Base-by-base conservation (phyloP, 2,888 invertebrate genomes). In the Ormyrus pomaceus region DNA sequence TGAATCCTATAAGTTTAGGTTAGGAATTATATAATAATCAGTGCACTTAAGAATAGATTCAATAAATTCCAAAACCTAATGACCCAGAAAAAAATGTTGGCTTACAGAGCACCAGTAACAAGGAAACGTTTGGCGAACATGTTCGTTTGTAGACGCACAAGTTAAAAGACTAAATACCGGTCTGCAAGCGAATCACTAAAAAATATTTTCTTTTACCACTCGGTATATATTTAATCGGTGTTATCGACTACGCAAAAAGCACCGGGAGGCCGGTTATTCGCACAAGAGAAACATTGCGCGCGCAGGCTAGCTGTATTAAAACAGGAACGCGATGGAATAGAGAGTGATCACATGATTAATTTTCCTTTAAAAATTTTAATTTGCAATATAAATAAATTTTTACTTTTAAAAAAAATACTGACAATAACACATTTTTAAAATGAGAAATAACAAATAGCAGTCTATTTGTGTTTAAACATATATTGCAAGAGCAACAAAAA, bases 11-110 rank as follows among this genome's bases (percentile, higher is more conserved):
- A 45, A 68, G 55, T 66, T 72, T 65, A 78, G 77, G 76, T 83
- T 83, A 82, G 64, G 34, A 83, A 82, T 84, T 84, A 83, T 61
- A 77, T 83, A 84, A 83, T 68, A 72, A 69, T 9, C 34, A 34
- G 34, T 56, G 56, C 46, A 59, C 64, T 46, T 3, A 13, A 46
- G 45, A 13, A 77, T n/a, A 53, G 7, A 45, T 56, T 75, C 50
- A 2, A 45, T 34, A n/a, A 46, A 46, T 64, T 48, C 10, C 10
- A 11, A 62, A 34, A 8, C 34, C 34, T 45, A 0, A 10, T 50
- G 9, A 73, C 9, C 13, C 0, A 66, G 50, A 56, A n/a, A 65
- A 59, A 7, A 34, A 34, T 34, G 10, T 78, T 50, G 50, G 77
- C 81, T 81, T 62, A 83, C 79, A 61, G 4, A 46, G 70, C 51